Evolutionary conservation across 1,140 invertebrate species (phyloP), one percentile per base, ranked within the genome.

Genomic region (Wasmannia auropunctata): DNA sequence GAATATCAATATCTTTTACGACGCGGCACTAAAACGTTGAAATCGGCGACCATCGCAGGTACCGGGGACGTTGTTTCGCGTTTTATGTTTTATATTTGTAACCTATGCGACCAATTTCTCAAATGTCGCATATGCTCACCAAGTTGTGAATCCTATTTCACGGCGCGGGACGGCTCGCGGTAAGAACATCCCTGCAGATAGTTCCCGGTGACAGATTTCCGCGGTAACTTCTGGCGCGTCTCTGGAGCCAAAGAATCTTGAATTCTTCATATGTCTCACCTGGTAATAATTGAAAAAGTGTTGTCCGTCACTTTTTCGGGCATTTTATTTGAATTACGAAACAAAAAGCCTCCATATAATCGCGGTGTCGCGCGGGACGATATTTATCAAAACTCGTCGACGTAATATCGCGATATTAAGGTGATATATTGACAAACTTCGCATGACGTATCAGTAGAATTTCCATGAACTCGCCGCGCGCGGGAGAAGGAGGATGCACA

Each of bases 31-130:
- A 89, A 88, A 87, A 67, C 62, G 81, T 91, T 67, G 86, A 89
- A 40, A 90, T 88, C 74, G 80, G 51, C 80, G 60, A 65, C 28
- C 74, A 83, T 85, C 70, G 81, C 34, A 81, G 81, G 40, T 86
- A 88, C 81, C 43, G 7, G 70, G 79, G 81, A 81, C 87, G 80
- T 83, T 91, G 85, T 91, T 76, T 91, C 86, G 62, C 70, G 74
- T 89, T 89, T 89, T 88, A 91, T 75, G 76, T 60, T 89, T 89
- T 88, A 91, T 75, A 72, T 60, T 69, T 67, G 77, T 86, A 87
- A 88, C 77, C 87, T 83, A 85, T 75, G 77, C 63, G 86, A 84
- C 79, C 85, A 90, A 91, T 92, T 92, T 91, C 87, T 86, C 90
- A 75, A n/a, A 85, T 25, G 87, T 69, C 86, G 58, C 67, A 72